Conservation (phyloP, 2,888 invertebrate genomes). For the Trissoscelio sp. region DNA sequence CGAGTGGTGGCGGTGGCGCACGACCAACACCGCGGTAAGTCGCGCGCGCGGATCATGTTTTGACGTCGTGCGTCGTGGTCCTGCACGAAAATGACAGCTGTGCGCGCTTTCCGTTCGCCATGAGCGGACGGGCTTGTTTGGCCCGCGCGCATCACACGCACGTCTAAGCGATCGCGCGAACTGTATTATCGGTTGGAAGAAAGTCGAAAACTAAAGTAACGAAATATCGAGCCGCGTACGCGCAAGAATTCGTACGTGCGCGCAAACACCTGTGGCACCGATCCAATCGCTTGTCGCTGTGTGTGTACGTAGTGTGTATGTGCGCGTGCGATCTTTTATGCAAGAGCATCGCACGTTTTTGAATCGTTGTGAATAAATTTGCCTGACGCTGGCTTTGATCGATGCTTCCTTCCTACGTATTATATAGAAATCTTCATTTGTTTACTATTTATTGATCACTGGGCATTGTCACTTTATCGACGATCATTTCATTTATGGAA, state of each 20-base stretch:
- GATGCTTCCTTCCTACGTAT: background rate
- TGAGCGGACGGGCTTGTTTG: background rate
- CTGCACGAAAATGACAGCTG: constrained; percentile 29
- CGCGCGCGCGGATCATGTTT: constrained; percentile 15
- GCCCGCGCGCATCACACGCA: background rate
- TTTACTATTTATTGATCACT: no score
- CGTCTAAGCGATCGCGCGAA: background rate
- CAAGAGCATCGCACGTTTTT: constrained; percentile 33
- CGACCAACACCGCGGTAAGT: constrained; percentile 16
- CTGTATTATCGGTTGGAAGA: background rate
- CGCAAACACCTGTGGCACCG: constrained; percentile 67
- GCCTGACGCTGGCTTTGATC: constrained; percentile 3
- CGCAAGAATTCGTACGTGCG: constrained; percentile 39
- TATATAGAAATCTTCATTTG: background rate
- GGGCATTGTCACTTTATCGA: no score
- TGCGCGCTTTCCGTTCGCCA: constrained; percentile 12
- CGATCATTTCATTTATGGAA: no score
- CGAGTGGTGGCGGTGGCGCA: constrained; percentile 4
- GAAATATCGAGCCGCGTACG: constrained; percentile 6
- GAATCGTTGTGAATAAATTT: constrained; percentile 20
- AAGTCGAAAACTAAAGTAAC: constrained; percentile 5
- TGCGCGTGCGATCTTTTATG: constrained; percentile 35
- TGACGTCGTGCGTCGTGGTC: background rate
- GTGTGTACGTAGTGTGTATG: constrained; percentile 15
- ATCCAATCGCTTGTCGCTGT: constrained; percentile 30